Base-by-base conservation (phyloP, 2,888 invertebrate species). In the Drosophila seclusa region DNA sequence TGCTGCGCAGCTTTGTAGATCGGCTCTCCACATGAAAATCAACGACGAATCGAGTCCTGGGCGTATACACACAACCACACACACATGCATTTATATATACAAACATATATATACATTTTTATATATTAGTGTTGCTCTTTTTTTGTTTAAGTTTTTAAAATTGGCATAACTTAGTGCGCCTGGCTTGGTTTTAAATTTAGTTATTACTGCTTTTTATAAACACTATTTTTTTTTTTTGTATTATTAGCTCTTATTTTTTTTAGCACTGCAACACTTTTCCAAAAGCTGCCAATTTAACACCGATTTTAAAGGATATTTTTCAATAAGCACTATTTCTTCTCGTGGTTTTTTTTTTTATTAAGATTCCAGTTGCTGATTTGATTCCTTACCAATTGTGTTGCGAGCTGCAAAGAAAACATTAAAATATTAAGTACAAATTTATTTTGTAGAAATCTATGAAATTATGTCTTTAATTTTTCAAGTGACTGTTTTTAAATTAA, bases 381-480 rank as follows among this genome's bases (percentile, higher is more conserved):
- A 76, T 76, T 77, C 89, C 84, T 85, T 85, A 85, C 84, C 84
- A 87, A 76, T 87, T 80, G 78, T 57, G 71, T 64, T 71, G 68
- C 73, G 75, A 77, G 69, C 84, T 85, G 76, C 13, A 65, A 85
- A 59, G 57, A 54, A 55, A 18, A 18, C 49, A 21, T 2, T 16
- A 55, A 63, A 31, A 55, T 34, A 38, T 40, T 32, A 38, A 55
- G 18, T 8, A 24, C 27, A 32, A 40, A 45, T 21, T 4, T 54
- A 24, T 27, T 36, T 11, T 16, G 5, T 32, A 8, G 4, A 16
- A 54, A 54, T 18, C 7, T 27, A 7, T 36, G 2, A 11, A 49
- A 49, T 21, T 13, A 13, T 32, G 4, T 42, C 6, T 11, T n/a
- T 6, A n/a, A 3, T 3, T n/a, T n/a, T n/a, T 1, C 5, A 4